Evolutionary conservation across 2,888 invertebrate genomes (phyloP).

Genomic region (Raillietiella orientalis): DNA sequence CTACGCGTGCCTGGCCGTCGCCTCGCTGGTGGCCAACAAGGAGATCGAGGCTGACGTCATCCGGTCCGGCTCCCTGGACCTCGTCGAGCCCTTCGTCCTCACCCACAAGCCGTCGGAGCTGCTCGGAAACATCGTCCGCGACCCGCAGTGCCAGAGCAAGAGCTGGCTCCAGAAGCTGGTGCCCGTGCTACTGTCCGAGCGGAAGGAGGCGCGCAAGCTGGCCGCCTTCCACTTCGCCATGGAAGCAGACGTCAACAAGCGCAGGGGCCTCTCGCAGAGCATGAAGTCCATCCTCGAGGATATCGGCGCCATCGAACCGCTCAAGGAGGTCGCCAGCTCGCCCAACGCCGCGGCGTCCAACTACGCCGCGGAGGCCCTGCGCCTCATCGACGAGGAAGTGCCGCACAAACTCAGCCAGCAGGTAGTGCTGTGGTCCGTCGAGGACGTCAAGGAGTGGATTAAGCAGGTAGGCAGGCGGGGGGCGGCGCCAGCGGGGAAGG

Average conservation of each 20-base stretch:
- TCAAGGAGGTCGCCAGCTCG: slow-evolving; percentile 86
- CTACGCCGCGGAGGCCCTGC: slow-evolving; percentile 68
- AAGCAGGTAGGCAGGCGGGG: slow-evolving; percentile 33
- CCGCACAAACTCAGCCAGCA: slow-evolving; percentile 94
- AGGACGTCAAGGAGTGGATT: slow-evolving; percentile 92
- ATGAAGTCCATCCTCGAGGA: slow-evolving; percentile 27
- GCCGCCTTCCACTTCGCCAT: slow-evolving; percentile 95
- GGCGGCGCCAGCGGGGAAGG: too few species aligned
- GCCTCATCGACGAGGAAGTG: slow-evolving; percentile 78
- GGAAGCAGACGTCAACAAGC: slow-evolving; percentile 93
- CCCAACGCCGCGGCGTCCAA: slow-evolving; percentile 92
- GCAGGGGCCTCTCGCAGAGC: slow-evolving; percentile 60
- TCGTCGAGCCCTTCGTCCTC: slow-evolving; percentile 87
- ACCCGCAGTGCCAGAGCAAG: slow-evolving; percentile 82
- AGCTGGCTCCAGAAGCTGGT: slow-evolving; percentile 76
- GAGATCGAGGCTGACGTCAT: slow-evolving; percentile 89
- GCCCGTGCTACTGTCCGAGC: slow-evolving; percentile 68
- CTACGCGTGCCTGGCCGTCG: slow-evolving; percentile 91
- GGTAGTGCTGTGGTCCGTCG: slow-evolving; percentile 85
- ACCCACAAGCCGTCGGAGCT: slow-evolving; percentile 82
- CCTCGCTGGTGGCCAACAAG: slow-evolving; percentile 79
- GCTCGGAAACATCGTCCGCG: slow-evolving; percentile 60
- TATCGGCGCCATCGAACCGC: slow-evolving; percentile 74
- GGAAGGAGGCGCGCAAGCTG: slow-evolving; percentile 79
- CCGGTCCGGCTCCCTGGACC: slow-evolving; percentile 77